Conservation (phyloP, 2,797 vertebrate species). For the Helarctos malayanus region DNA sequence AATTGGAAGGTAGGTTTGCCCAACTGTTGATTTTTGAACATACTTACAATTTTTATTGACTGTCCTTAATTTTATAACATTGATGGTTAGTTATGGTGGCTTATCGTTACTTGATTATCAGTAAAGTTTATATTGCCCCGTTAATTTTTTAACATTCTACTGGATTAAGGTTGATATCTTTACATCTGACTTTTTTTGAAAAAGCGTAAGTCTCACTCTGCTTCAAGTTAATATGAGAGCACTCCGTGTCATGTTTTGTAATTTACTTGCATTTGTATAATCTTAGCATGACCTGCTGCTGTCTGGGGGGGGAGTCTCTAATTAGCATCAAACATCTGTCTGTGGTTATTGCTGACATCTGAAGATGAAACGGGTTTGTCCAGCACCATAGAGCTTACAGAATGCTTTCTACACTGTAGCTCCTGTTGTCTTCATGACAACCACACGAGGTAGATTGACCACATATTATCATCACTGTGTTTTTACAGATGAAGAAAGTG, state of each 20-base stretch:
- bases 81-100: neutral
- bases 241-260: neutral
- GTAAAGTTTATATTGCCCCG: neutral
- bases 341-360: neutral
- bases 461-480: neutral
- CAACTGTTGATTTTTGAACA: conserved; percentile 23
- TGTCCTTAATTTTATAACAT: conserved; percentile 56
- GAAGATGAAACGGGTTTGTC: neutral
- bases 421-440: neutral
- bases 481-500: neutral
- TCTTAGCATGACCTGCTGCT: neutral
- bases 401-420: neutral
- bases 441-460: neutral
- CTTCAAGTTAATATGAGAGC: neutral
- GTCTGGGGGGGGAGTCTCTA: neutral
- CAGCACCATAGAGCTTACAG: neutral
- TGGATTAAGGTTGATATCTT: neutral
- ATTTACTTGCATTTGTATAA: neutral
- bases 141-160: neutral
- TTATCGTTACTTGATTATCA: neutral
- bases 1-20: conserved; percentile 97
- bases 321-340: neutral
- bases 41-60: neutral
- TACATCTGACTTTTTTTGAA: neutral
- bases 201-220: neutral